Evolutionary conservation across 2,113 vertebrate species (phyloP).

Genomic region (Onychostoma macrolepis): DNA sequence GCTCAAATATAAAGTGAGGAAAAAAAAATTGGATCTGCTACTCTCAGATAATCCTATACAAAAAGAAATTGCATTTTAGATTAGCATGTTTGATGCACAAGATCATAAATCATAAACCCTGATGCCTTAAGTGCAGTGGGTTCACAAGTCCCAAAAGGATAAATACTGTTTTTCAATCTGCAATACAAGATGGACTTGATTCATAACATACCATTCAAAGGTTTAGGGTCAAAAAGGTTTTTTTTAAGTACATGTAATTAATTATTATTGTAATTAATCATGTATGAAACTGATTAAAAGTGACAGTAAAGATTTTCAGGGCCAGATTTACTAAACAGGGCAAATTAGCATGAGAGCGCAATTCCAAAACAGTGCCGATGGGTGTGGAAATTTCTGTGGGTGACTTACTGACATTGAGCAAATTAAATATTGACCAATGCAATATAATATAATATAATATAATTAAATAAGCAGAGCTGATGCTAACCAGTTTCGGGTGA

Average conservation of each 20-base stretch:
- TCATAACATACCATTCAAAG: neutral
- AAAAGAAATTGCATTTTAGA: neutral
- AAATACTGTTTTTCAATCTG: neutral
- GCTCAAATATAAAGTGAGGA: slow-evolving; percentile 22
- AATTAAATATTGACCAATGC: no score
- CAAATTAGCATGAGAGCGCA: no score
- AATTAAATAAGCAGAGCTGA: no score
- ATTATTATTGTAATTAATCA: no score
- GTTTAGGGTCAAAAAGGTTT: neutral
- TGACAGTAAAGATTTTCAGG: neutral
- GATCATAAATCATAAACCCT: neutral
- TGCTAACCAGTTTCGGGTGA: no score
- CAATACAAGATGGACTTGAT: neutral
- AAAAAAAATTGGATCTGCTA: neutral
- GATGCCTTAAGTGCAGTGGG: neutral
- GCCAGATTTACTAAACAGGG: no score
- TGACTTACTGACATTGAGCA: no score
- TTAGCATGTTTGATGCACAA: no score
- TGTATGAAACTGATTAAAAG: neutral
- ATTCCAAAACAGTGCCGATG: no score
- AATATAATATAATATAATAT: no score
- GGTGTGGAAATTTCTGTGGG: no score
- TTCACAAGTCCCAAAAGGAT: neutral
- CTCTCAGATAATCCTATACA: neutral
- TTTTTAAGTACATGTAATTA: neutral